Evolutionary conservation across 2,888 invertebrate genomes (phyloP), one percentile per base, ranked within the genome.

Genomic region (Amblyteles armatorius): DNA sequence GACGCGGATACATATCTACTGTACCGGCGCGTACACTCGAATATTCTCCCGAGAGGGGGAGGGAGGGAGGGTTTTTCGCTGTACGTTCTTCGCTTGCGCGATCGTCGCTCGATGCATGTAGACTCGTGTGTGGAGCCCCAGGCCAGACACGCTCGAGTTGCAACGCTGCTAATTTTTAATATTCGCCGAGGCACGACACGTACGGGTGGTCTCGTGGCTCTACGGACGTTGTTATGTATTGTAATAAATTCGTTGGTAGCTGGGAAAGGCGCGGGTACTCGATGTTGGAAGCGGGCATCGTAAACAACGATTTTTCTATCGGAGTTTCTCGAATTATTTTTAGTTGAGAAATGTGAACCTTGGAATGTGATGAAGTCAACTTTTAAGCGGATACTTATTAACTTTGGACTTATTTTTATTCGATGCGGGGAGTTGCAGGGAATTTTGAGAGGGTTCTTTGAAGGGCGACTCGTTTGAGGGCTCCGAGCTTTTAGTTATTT

Each of bases 1-100:
- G 48, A 69, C 84, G 60, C 60, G 90, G 93, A 93, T 93, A 91
- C 93, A 92, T 93, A 93, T 93, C 93, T 92, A 89, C 79, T 29
- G 16, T n/a, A 83, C 80, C 74, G 50, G 68, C 52, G 68, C 81
- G 65, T 57, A 69, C 79, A 82, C 82, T 68, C 84, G 84, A 79
- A 82, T 79, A 80, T 81, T 79, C 82, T 80, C 81, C n/a, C 55
- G 29, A 29, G 29, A 33, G 60, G 11, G 60, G 40, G 11, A 5
- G 40, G 40, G 9, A 2, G 40, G 11, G 40, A 1, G 40, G 13
- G 16, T 2, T 44, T 74, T 67, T 63, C 71, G 60, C 52, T 71
- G 63, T 44, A 63, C 33, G 60, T 33, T 29, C 63, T 36, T 71
- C 67, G 40, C 60, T 11, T 50, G 52, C 40, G 72, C 57, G 80